Conservation (phyloP, 2,888 invertebrate genomes). For the Alviniconcha strummeri region DNA sequence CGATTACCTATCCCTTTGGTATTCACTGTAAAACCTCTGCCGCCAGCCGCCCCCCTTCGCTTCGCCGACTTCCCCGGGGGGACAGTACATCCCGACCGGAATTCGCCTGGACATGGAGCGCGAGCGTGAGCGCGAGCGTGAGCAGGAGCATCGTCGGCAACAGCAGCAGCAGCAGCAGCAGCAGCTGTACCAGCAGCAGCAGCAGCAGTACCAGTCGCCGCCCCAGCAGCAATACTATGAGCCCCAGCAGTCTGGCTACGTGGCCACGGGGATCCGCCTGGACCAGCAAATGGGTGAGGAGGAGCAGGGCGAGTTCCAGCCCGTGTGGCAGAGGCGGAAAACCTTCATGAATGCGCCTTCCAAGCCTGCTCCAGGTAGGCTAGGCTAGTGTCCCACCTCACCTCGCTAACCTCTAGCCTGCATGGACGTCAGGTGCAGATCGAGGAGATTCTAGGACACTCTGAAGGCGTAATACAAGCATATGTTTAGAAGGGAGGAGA, state of each 20-base stretch:
- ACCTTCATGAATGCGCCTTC: constrained; percentile 42
- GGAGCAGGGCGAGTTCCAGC: constrained; percentile 49
- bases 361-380: constrained; percentile 27
- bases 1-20: too few species aligned
- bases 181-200: constrained; percentile 29
- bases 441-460: background rate
- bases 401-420: background rate
- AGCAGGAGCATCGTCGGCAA: constrained; percentile 5
- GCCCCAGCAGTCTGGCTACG: constrained; percentile 38
- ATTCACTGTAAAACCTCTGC: too few species aligned
- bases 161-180: constrained; percentile 34
- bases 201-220: constrained; percentile 36
- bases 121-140: constrained; percentile 1
- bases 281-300: constrained; percentile 39
- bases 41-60: constrained; percentile 25
- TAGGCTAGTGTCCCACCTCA: background rate
- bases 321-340: constrained; percentile 56
- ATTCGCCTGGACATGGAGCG: constrained; percentile 33
- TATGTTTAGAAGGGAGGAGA: background rate
- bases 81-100: constrained; percentile 35
- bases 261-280: constrained; percentile 37
- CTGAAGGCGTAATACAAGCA: too few species aligned
- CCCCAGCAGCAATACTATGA: constrained; percentile 30
- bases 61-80: constrained; percentile 30
- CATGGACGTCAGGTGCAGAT: background rate